Evolutionary conservation across 2,113 vertebrate species (phyloP).

Genomic region (Pavo muticus): DNA sequence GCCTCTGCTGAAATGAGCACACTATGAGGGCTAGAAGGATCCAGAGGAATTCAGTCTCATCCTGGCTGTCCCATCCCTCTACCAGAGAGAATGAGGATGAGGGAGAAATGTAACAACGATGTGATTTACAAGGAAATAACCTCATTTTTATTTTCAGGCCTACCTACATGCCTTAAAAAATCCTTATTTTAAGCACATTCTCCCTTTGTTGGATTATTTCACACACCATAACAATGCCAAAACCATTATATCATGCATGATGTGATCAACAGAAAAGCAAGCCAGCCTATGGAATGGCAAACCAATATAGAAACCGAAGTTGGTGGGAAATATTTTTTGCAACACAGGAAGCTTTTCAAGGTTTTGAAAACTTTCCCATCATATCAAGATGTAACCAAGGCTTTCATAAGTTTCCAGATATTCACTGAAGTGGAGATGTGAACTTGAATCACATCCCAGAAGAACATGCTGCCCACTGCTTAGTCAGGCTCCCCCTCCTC

Average conservation of each 20-base stretch:
- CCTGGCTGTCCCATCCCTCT: not conserved
- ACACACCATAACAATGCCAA: not conserved
- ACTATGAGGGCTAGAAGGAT: not conserved
- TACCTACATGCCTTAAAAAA: not conserved
- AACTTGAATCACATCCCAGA: slow-evolving; percentile 31
- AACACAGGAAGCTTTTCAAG: slow-evolving; percentile 22
- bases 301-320: not conserved
- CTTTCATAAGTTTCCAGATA: slow-evolving; percentile 51
- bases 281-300: slow-evolving; percentile 13
- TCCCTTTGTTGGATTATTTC: slow-evolving; percentile 7
- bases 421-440: slow-evolving; percentile 15
- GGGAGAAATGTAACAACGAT: not conserved
- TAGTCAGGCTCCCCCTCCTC: not conserved
- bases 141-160: not conserved
- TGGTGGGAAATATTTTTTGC: slow-evolving; percentile 20
- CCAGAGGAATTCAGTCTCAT: not conserved
- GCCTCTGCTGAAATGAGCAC: not conserved
- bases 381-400: slow-evolving; percentile 31
- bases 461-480: not conserved
- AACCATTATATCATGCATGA: slow-evolving; percentile 15
- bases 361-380: slow-evolving; percentile 32
- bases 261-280: slow-evolving; percentile 24
- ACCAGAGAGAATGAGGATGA: not conserved
- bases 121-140: not conserved
- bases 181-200: slow-evolving; percentile 16